Evolutionary conservation across 2,888 invertebrate species (phyloP).

Genomic region (Apomyelois bistriatella): DNA sequence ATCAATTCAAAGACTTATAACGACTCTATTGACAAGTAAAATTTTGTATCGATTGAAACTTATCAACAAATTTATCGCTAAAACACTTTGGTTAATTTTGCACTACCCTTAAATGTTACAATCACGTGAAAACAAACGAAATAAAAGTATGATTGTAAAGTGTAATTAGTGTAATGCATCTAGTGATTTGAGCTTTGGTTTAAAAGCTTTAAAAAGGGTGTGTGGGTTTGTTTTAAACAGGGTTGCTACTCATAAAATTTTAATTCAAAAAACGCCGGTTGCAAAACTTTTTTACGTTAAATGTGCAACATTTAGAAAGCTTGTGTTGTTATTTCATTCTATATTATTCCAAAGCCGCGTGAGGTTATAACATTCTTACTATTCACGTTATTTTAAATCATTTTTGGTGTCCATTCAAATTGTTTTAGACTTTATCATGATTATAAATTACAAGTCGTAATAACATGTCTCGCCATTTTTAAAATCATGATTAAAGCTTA

Average conservation of each 20-base stretch:
- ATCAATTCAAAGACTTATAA: no score
- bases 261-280: not conserved
- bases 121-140: slow-evolving; percentile 35
- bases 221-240: slow-evolving; percentile 6
- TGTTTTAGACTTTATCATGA: no score
- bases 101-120: slow-evolving; percentile 40
- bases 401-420: no score
- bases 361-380: no score
- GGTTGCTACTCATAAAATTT: slow-evolving; percentile 16
- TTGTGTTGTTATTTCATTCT: not conserved
- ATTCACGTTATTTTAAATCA: no score
- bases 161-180: slow-evolving; percentile 66
- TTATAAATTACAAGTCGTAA: no score
- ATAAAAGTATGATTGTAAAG: slow-evolving; percentile 36
- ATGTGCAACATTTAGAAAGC: not conserved
- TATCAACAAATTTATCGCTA: no score
- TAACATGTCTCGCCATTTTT: no score
- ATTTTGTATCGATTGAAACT: no score
- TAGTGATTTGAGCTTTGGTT: slow-evolving; percentile 45
- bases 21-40: no score
- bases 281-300: not conserved
- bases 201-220: slow-evolving; percentile 23
- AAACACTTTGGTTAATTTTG: slow-evolving; percentile 26
- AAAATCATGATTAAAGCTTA: no score
- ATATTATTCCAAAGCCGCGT: no score